These are phyloP conservation scores for Melipona bicolor DNA, from an alignment of 2,888 invertebrate species.

Conservation along the genomic window DNA sequence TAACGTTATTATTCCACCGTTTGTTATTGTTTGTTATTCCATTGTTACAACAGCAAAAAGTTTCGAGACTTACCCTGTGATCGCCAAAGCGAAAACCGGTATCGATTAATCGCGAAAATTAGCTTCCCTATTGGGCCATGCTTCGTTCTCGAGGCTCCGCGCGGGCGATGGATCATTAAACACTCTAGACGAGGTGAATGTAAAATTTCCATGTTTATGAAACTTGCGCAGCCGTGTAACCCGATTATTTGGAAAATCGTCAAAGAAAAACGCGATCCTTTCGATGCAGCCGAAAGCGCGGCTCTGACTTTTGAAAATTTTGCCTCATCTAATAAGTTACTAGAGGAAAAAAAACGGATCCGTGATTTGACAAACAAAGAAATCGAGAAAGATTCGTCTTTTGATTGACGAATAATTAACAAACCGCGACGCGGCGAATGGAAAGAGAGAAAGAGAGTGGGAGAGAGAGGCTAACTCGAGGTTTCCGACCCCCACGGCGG, in stretches of 20 bases:
- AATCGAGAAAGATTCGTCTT: neutral
- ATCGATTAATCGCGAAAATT: constrained; percentile 8
- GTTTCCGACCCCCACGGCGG: neutral
- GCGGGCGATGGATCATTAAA: neutral
- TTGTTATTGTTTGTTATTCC: neutral
- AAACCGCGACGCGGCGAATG: neutral
- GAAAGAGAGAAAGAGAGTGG: neutral
- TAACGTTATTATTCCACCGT: neutral
- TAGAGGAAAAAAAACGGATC: no score
- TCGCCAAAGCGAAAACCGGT: neutral
- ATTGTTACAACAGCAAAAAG: no score
- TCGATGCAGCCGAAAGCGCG: neutral
- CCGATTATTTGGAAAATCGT: neutral
- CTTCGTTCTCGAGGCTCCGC: neutral
- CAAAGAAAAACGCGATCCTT: neutral
- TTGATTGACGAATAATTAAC: neutral
- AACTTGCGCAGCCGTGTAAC: neutral
- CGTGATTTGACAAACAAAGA: no score
- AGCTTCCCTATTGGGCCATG: neutral
- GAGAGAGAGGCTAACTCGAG: neutral
- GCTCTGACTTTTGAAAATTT: neutral
- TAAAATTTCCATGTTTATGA: neutral
- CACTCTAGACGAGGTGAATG: neutral
- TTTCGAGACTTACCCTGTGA: neutral
- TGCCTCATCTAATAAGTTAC: no score